Base-by-base conservation (phyloP, 2,888 invertebrate genomes). In the Dicyrtoma fusca region DNA sequence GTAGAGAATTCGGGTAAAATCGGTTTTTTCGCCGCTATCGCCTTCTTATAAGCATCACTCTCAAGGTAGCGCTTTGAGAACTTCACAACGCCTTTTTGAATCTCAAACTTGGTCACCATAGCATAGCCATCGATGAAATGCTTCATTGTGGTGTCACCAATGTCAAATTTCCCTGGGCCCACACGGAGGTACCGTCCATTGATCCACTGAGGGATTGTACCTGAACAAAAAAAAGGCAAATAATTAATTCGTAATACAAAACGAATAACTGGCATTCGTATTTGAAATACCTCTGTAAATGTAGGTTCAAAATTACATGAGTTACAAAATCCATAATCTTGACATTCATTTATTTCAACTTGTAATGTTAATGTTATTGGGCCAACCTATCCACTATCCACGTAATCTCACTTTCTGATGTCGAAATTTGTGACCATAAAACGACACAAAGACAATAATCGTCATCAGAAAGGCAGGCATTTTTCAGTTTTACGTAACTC, bases 81-180 rank as follows among this genome's bases (percentile, higher is more conserved):
- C 14, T 79, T 81, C 4, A 84, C 83, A 70, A 82, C 81, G 45
- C 84, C 85, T 74, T 84, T 80, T 11, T 82, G 77, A 68, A 86
- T 84, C 51, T 82, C 82, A 77, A 85, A 86, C 72, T 84, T 83
- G 74, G 84, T 84, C 45, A 86, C 73, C 47, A 86, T 83, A 3
- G 85, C 84, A 76, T 85, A 82, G 0, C 86, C 86, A 81, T 87
- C 87, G 73, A 86, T 84, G 81, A 84, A 83, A 74, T 86, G 86
- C 25, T 84, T 84, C 73, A 84, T 81, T n/a, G 83, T 82, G 65
- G 83, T 83, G 34, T 83, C 84, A 34, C 84, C 82, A 21, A 83
- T 81, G 70, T 86, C 83, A 81, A 84, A 86, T 74, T 85, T 83
- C 59, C 85, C 87, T 0, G 86, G 86, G 1, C 87, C 87, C 72